A percentile compares a stretch with the other conserved stretches of the same genome.
These are phyloP conservation scores for Plotosus lineatus DNA, from an alignment of 2,113 vertebrate species.

Conservation along the genomic window DNA sequence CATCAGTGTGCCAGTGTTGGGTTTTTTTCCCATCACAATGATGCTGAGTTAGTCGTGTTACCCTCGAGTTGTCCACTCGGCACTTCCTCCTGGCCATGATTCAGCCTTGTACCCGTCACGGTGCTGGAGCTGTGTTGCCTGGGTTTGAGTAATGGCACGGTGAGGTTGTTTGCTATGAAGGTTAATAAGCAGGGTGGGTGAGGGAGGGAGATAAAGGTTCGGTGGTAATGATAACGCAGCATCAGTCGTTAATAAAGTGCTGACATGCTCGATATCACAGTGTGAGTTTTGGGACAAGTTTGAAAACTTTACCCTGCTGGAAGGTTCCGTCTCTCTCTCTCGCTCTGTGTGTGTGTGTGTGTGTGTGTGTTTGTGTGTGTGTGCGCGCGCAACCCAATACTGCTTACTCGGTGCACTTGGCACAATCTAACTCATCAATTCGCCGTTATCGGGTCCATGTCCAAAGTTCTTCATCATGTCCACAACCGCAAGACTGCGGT, in stretches of 20 bases:
- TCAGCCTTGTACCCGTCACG: too few species aligned
- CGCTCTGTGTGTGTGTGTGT: slow-evolving; percentile 29
- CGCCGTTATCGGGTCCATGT: slow-evolving; percentile 48
- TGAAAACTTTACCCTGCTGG: background rate
- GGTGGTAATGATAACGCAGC: background rate
- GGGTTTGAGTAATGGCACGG: background rate
- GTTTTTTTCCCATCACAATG: background rate
- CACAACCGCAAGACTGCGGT: background rate
- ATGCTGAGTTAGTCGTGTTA: background rate
- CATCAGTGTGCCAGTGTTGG: too few species aligned
- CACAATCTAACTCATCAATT: background rate
- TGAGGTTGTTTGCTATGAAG: background rate
- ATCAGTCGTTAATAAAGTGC: slow-evolving; percentile 2
- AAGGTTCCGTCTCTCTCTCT: slow-evolving; percentile 1
- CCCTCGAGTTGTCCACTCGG: background rate
- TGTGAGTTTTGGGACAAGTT: slow-evolving; percentile 28
- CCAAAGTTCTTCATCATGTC: slow-evolving; percentile 59
- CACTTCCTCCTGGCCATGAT: background rate
- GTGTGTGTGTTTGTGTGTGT: slow-evolving; percentile 12
- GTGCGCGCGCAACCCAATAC: slow-evolving; percentile 5
- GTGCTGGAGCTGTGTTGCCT: background rate
- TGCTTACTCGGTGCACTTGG: slow-evolving; percentile 46
- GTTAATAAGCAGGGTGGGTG: background rate
- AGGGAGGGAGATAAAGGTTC: slow-evolving; percentile 37
- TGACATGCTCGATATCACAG: background rate